phyloP scores from a whole-genome alignment of 92 coral and sea anemone species.

The Bergia sp. region DNA sequence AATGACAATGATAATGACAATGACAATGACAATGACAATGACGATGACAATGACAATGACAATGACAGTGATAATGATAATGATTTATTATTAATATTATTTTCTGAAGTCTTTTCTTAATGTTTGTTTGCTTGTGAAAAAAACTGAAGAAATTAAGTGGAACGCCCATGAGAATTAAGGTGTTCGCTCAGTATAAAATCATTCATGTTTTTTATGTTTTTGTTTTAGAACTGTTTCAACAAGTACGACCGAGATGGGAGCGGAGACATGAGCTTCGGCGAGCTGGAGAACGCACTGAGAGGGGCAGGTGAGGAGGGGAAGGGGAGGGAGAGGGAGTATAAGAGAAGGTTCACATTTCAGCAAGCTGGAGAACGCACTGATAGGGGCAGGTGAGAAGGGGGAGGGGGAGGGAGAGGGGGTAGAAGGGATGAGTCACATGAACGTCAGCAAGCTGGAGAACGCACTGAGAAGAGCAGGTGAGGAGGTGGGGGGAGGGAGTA shows the following conservation, averaged over 20 bases:
- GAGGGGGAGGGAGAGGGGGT: neutral
- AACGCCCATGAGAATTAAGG: too few relatives aligned
- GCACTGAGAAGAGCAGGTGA: conserved; percentile 51
- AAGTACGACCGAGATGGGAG: conserved; percentile 58
- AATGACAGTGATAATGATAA: too few relatives aligned
- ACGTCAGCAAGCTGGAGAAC: conserved; percentile 44
- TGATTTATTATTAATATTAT: too few relatives aligned
- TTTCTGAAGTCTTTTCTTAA: too few relatives aligned
- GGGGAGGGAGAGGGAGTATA: neutral
- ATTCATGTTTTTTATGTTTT: neutral
- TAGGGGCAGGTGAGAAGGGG: conserved; percentile 39
- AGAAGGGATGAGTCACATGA: too few relatives aligned
- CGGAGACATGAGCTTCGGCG: conserved; percentile 55
- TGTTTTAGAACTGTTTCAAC: conserved; percentile 43
- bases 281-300: conserved; percentile 45
- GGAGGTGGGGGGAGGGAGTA: neutral
- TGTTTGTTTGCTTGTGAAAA: too few relatives aligned
- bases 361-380: conserved; percentile 49
- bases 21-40: too few relatives aligned
- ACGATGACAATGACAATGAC: too few relatives aligned
- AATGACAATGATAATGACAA: too few relatives aligned
- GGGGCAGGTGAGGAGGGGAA: conserved; percentile 39
- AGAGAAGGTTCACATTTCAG: neutral
- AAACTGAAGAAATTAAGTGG: too few relatives aligned
- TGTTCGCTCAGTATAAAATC: too few relatives aligned